Conservation (phyloP, 2,888 invertebrate genomes). For the Athetis lepigone region DNA sequence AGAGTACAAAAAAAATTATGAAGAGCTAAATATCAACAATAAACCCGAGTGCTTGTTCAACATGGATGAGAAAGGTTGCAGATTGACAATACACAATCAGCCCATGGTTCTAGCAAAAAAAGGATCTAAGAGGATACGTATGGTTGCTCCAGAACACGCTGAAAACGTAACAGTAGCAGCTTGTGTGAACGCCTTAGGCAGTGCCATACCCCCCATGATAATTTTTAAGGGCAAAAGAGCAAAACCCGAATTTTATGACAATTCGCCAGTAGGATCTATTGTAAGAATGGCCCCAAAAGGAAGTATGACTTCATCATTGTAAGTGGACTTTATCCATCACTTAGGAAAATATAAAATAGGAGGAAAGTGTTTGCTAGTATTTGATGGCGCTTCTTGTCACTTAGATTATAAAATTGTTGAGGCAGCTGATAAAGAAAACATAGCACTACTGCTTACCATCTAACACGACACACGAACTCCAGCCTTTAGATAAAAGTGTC, state of each 20-base stretch:
- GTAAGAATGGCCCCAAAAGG: too few relatives aligned
- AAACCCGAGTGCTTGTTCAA: background rate
- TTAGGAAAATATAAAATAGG: background rate
- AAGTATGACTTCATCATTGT: too few relatives aligned
- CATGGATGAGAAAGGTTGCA: background rate
- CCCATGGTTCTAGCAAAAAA: background rate
- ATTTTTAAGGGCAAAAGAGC: background rate
- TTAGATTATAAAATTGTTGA: background rate
- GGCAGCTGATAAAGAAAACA: background rate
- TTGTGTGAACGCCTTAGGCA: too few relatives aligned
- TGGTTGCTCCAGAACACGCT: background rate
- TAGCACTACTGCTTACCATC: background rate
- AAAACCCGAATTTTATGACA: background rate
- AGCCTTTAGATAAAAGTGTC: constrained; percentile 1
- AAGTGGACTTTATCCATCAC: too few relatives aligned
- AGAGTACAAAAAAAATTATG: background rate
- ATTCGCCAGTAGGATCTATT: background rate
- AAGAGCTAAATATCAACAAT: background rate
- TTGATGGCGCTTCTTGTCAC: constrained; percentile 1
- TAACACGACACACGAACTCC: constrained; percentile 6
- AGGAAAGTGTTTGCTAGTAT: background rate
- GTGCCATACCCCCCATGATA: too few relatives aligned
- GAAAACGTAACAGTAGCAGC: too few relatives aligned
- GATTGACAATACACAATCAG: background rate
- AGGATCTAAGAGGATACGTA: background rate